These are phyloP conservation scores for Agelaius phoeniceus DNA, from an alignment of 2,113 vertebrate genomes.

Conservation along the genomic window DNA sequence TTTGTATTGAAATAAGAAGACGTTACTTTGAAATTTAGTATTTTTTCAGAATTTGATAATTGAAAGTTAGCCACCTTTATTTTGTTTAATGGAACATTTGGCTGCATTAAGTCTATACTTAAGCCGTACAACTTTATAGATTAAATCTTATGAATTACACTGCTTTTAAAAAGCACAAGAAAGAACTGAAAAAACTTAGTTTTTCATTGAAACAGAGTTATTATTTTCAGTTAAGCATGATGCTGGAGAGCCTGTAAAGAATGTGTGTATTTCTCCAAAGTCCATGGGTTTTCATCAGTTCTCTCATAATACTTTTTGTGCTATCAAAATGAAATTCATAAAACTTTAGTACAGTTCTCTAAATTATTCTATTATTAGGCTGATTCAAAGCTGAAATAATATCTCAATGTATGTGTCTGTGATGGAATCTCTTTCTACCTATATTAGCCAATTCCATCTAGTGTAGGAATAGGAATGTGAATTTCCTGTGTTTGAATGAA, in stretches of 20 bases:
- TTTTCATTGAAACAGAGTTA: background rate
- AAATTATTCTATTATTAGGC: background rate
- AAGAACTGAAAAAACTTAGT: background rate
- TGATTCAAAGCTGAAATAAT: background rate
- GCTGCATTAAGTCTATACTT: background rate
- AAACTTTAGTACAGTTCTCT: background rate
- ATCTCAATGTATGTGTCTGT: background rate
- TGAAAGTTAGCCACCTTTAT: background rate
- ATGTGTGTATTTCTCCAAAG: background rate
- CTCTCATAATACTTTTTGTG: background rate
- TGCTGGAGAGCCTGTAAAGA: background rate
- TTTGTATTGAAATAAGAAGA: background rate
- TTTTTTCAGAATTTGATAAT: background rate
- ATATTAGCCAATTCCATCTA: background rate
- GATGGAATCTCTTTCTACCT: background rate
- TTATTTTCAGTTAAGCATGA: background rate
- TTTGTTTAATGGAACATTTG: background rate
- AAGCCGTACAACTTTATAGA: background rate
- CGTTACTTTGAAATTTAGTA: background rate
- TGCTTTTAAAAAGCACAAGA: background rate
- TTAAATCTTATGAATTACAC: background rate
- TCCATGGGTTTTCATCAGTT: background rate
- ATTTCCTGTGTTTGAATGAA: background rate
- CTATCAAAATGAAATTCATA: background rate
- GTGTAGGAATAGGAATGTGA: background rate